Evolutionary conservation across 2,888 invertebrate species (phyloP).

Genomic region (Standfussiana lucernea): DNA sequence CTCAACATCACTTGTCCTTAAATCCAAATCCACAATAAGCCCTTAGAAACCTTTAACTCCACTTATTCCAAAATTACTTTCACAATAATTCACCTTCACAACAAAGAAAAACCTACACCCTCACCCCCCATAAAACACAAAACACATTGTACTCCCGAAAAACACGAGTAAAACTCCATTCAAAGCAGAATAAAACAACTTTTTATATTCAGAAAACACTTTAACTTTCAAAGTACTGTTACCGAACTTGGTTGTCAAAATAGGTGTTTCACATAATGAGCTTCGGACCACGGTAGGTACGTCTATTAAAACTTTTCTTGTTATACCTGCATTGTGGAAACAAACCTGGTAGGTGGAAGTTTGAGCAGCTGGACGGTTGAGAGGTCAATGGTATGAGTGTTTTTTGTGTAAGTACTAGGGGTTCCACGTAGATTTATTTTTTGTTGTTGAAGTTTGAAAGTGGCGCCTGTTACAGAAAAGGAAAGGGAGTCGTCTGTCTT

Average conservation of each 20-base stretch:
- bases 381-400: background rate
- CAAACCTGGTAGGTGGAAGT: constrained; percentile 27
- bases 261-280: constrained; percentile 64
- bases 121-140: constrained; percentile 23
- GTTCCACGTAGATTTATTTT: background rate
- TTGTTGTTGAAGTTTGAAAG: no score
- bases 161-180: constrained; percentile 35
- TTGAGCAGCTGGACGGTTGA: constrained; percentile 7
- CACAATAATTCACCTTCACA: background rate
- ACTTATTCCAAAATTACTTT: constrained; percentile 2
- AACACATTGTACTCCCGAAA: constrained; percentile 26
- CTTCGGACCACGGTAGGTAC: constrained; percentile 40
- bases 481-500: no score
- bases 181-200: constrained; percentile 53
- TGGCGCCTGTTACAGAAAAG: no score
- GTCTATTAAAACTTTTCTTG: constrained; percentile 71
- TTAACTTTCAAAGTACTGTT: constrained; percentile 57
- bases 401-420: background rate
- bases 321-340: constrained; percentile 67
- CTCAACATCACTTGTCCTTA: background rate
- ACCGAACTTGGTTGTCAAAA: constrained; percentile 62
- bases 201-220: constrained; percentile 63
- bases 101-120: constrained; percentile 8
- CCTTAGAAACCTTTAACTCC: background rate
- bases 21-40: background rate